Evolutionary conservation across 2,113 vertebrate species (phyloP), one percentile per base, ranked within the genome.

Genomic region (Mugil cephalus): DNA sequence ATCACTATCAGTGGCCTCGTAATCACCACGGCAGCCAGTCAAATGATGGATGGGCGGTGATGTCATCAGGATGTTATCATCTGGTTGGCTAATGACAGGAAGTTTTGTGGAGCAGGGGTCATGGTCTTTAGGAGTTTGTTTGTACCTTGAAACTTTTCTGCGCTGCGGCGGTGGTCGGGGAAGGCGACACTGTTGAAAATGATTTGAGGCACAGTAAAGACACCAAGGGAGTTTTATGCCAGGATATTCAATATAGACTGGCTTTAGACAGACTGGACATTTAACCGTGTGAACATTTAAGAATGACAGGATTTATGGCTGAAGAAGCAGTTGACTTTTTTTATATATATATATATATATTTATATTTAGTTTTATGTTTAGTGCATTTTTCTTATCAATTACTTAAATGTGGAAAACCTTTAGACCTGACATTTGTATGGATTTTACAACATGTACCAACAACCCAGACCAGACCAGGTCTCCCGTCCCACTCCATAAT

Each of bases 51-150:
- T 54, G 43, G 40, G 51, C 1, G 39, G 42, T 91, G 89, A 90
- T 88, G 83, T 91, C 87, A 90, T 83, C 77, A 80, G 87, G 89
- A 89, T 83, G 90, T 85, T 79, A 83, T 88, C 87, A 82, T 89
- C 55, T 78, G 64, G 58, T 66, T 21, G 80, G 64, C 45, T 90
- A 89, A 90, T 83, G 39, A 78, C 72, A 81, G 91, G 91, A 91
- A 84, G 80, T 64, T n/a, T 47, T 53, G 46, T n/a, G 14, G 56
- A 66, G 51, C 69, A 77, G 36, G 73, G 79, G 79, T 85, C 66
- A 50, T 0, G 48, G 30, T 46, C 70, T 73, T 78, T 15, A 70
- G 17, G 59, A 46, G 54, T 43, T 54, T 24, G 34, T 35, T 13
- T 69, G n/a, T 14, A 10, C 2, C 42, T 66, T 21, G 4, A 24